Evolutionary conservation across 1,140 invertebrate species (phyloP).

Genomic region (Adoxophyes honmai): DNA sequence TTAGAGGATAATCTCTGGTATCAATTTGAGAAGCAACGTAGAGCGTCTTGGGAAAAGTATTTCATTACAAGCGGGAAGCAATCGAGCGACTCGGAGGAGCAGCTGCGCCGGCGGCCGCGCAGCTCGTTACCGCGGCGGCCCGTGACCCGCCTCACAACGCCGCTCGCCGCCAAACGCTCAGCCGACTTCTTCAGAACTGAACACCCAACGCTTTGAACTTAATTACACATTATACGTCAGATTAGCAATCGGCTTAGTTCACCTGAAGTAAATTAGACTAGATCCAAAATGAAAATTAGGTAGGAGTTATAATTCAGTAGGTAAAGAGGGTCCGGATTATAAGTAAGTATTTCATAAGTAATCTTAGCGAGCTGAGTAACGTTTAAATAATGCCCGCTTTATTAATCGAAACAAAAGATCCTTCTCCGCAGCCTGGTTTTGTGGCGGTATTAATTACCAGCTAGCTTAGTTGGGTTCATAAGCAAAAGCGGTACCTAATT

Average conservation of each 20-base stretch:
- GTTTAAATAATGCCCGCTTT: too few relatives aligned
- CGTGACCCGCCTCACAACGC: not conserved
- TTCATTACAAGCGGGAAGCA: constrained; percentile 55
- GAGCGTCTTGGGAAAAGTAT: constrained; percentile 59
- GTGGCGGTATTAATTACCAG: not conserved
- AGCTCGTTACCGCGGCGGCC: constrained; percentile 27
- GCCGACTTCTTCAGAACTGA: not conserved
- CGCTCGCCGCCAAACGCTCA: not conserved
- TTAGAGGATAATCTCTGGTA: constrained; percentile 59
- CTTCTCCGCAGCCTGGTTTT: too few relatives aligned
- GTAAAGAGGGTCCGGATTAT: not conserved
- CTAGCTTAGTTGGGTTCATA: not conserved
- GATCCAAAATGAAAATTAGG: not conserved
- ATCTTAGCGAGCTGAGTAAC: too few relatives aligned
- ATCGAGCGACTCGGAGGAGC: constrained; percentile 40
- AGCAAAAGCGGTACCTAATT: not conserved
- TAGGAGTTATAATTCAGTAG: not conserved
- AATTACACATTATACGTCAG: not conserved
- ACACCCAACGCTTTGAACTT: not conserved
- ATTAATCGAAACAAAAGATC: too few relatives aligned
- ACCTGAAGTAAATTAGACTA: not conserved
- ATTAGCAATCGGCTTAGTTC: not conserved
- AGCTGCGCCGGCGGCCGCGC: constrained; percentile 35
- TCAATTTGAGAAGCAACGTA: constrained; percentile 58
- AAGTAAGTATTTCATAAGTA: not conserved